Evolutionary conservation across 2,888 invertebrate species (phyloP).

Genomic region (Pollenia amentaria): DNA sequence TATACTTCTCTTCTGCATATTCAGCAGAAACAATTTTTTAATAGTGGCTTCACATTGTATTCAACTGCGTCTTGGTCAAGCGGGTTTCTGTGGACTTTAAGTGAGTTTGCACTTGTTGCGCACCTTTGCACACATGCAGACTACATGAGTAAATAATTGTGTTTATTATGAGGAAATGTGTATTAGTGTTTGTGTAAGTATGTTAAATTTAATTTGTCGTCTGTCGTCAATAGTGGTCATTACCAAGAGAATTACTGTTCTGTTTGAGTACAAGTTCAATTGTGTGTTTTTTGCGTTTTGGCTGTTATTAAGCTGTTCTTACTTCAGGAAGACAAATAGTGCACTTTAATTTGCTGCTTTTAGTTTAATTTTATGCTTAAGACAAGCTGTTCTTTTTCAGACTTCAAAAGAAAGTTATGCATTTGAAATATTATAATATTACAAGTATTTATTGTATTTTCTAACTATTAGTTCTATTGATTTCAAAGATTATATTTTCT

Average conservation of each 20-base stretch:
- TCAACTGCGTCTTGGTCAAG: background rate
- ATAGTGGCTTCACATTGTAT: slow-evolving; percentile 2
- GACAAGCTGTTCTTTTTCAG: slow-evolving; percentile 10
- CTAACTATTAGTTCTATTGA: no score
- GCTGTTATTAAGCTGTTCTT: background rate
- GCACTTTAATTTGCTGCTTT: slow-evolving; percentile 28
- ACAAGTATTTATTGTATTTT: no score
- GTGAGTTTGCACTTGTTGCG: slow-evolving; percentile 7
- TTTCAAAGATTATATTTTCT: no score
- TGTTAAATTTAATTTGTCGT: slow-evolving; percentile 63
- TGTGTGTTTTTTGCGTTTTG: background rate
- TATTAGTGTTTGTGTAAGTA: background rate
- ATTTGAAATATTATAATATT: background rate
- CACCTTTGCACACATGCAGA: slow-evolving; percentile 7
- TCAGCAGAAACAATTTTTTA: slow-evolving; percentile 21
- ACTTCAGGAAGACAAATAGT: slow-evolving; percentile 49
- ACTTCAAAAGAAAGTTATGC: background rate
- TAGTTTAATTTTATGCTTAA: background rate
- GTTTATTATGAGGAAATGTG: slow-evolving; percentile 21
- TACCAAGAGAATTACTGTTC: slow-evolving; percentile 47
- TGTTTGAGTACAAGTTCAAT: background rate
- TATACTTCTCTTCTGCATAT: slow-evolving; percentile 20
- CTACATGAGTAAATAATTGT: slow-evolving; percentile 9
- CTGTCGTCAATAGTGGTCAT: slow-evolving; percentile 57
- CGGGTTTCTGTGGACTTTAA: background rate